Evolutionary conservation across 1,140 invertebrate genomes (phyloP).

Genomic region (Apis florea): DNA sequence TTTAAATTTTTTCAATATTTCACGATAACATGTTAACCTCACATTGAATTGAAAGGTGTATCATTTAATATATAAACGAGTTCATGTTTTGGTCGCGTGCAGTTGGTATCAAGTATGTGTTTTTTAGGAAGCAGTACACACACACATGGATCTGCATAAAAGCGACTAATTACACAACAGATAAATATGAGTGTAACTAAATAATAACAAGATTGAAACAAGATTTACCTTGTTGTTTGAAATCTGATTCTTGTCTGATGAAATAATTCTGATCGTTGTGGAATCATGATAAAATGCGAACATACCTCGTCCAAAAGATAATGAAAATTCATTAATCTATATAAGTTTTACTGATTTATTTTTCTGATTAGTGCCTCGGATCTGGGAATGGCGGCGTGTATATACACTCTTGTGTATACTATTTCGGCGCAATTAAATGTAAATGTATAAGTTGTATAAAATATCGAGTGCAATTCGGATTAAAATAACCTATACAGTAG

Average conservation of each 20-base stretch:
- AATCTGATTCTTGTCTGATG: neutral
- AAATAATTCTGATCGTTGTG: neutral
- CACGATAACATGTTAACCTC: neutral
- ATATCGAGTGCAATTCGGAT: constrained; percentile 48
- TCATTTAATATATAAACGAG: neutral
- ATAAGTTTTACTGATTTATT: neutral
- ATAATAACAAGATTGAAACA: neutral
- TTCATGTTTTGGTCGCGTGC: neutral
- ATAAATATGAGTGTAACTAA: constrained; percentile 14
- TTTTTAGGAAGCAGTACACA: neutral
- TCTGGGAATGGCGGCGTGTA: constrained; percentile 30
- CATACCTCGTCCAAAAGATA: neutral
- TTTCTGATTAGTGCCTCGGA: constrained; percentile 26
- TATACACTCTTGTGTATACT: constrained; percentile 24
- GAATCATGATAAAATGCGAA: neutral
- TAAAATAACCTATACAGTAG: constrained; percentile 21
- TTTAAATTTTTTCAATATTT: neutral
- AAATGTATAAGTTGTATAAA: constrained; percentile 52
- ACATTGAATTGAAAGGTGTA: neutral
- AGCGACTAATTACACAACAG: neutral
- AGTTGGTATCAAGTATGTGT: neutral
- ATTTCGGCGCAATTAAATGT: constrained; percentile 31
- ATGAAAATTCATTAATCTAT: neutral
- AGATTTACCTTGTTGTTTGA: neutral
- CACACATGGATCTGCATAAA: neutral